Conservation (phyloP, 2,888 invertebrate genomes). For the Dusona sp. region DNA sequence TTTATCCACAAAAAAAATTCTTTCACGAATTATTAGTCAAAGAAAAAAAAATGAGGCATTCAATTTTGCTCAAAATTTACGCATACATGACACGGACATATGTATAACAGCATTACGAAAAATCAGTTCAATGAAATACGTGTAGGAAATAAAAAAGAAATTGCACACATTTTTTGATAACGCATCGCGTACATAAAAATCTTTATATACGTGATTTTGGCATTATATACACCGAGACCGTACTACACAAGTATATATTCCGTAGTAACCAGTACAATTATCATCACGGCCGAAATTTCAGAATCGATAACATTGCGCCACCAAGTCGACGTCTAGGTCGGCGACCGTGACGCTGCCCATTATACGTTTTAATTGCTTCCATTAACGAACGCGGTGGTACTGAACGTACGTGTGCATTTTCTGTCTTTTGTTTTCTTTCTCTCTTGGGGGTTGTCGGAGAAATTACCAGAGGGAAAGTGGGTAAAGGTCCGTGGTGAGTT, state of each 20-base stretch:
- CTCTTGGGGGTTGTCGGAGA: constrained; percentile 57
- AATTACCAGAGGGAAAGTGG: constrained; percentile 26
- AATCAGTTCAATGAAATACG: neutral
- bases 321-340: constrained; percentile 66
- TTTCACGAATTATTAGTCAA: too few species aligned
- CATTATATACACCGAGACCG: neutral
- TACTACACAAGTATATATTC: constrained; percentile 7
- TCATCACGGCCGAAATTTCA: constrained; percentile 72
- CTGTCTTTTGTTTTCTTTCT: constrained; percentile 18
- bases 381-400: constrained; percentile 75
- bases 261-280: constrained; percentile 13
- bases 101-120: too few species aligned
- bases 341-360: constrained; percentile 76
- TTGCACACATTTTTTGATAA: neutral
- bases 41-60: too few species aligned
- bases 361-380: constrained; percentile 83
- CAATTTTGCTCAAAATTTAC: too few species aligned
- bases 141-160: neutral
- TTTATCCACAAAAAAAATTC: too few species aligned
- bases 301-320: constrained; percentile 77
- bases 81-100: too few species aligned
- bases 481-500: constrained; percentile 20
- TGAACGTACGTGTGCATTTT: constrained; percentile 41
- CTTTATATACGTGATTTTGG: neutral
- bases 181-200: neutral